Base-by-base conservation (phyloP, 2,113 vertebrate species). In the Fukomys damarensis region DNA sequence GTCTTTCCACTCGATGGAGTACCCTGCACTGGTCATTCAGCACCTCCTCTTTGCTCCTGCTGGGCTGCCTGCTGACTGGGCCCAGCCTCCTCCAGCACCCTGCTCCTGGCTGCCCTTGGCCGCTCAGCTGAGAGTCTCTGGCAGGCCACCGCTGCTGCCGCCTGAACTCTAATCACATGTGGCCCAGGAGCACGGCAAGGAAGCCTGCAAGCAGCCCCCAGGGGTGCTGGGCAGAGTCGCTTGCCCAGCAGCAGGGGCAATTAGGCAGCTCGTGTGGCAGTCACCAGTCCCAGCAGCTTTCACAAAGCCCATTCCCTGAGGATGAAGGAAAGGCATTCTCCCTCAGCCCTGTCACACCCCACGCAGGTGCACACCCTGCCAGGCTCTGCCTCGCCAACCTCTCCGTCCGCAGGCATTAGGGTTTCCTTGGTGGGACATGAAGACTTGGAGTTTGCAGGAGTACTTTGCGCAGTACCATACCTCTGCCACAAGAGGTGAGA, bases 261-360 rank as follows among this genome's bases (percentile, higher is more conserved):
- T 0, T 3, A 30, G 0, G 8, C 28, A 49, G 65, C 38, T 32
- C 4, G 3, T 10, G 4, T 19, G n/a, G 11, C 82, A 0, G 4
- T 90, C 52, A 30, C 52, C 52, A 49, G 49, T 43, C 72, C 32
- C 74, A 30, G 46, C 26, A 76, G 43, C 46, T 38, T 58, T 22
- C 79, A 49, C 35, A 82, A 56, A 83, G 24, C 46, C 82, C 32
- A 59, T n/a, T n/a, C 52, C 63, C 54, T 14, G 58, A 35, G 63
- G 84, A 59, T 74, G 32, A n/a, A 81, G 32, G 41, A 89, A 79
- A 84, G 72, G 65, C 80, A 38, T 3, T 41, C 81, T 61, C 82
- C 58, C 61, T 89, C 19, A 4, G 46, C 63, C 65, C 70, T 79
- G 16, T 70, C n/a, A 35, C 1, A 7, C 86, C 43, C 17, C 93